Conservation (phyloP, 2,888 invertebrate species). For the Chloroclysta siterata region DNA sequence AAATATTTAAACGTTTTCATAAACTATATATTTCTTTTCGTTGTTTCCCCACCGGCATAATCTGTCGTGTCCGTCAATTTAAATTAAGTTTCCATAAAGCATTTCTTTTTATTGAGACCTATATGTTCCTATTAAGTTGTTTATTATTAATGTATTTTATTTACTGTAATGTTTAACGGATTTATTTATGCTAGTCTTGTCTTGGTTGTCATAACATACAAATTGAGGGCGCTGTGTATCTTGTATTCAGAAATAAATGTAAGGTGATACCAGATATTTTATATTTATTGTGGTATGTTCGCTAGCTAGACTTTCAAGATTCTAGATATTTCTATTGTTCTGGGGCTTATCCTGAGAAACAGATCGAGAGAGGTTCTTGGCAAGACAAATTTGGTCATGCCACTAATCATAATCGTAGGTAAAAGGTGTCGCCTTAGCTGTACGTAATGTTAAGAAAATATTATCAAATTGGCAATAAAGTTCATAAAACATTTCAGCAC, state of each 20-base stretch:
- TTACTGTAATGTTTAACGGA: conserved; percentile 43
- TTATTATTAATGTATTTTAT: conserved; percentile 25
- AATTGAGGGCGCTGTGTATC: conserved; percentile 1
- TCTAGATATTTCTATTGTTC: neutral
- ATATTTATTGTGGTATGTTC: too few relatives aligned
- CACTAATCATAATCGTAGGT: conserved; percentile 12
- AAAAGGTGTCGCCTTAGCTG: neutral
- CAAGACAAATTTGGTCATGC: neutral
- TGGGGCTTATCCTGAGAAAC: neutral
- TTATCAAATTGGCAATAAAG: conserved; percentile 19
- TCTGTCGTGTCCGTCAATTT: conserved; percentile 4
- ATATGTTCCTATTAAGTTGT: conserved; percentile 20
- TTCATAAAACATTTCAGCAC: conserved; percentile 16
- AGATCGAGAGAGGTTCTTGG: neutral
- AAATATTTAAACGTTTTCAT: too few relatives aligned
- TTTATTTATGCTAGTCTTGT: conserved; percentile 44
- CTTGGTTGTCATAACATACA: conserved; percentile 27
- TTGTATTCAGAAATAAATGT: conserved; percentile 2
- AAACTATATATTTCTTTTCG: too few relatives aligned
- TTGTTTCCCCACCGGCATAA: neutral
- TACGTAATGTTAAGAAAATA: conserved; percentile 4
- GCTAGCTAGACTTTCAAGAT: neutral
- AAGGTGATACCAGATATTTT: neutral
- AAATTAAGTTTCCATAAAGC: neutral
- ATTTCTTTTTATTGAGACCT: conserved; percentile 10